Evolutionary conservation across 2,797 vertebrate species (phyloP).

Genomic region (Gallinago solitaria): DNA sequence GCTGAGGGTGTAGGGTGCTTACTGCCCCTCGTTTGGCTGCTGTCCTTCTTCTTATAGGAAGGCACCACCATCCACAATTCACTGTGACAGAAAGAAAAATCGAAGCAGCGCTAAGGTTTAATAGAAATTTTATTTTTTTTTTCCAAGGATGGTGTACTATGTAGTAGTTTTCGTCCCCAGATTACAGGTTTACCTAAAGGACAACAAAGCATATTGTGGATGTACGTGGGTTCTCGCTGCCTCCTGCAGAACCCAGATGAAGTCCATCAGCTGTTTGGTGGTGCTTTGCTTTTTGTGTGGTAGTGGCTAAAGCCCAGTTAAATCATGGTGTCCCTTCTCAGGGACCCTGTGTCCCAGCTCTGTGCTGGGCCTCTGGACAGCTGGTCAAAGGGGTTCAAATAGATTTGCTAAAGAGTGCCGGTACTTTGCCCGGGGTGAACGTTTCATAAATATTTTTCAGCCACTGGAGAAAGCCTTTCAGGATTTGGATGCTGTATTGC

Average conservation of each 20-base stretch:
- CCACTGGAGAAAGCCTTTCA: background rate
- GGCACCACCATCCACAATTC: background rate
- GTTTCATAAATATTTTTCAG: background rate
- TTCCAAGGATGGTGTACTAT: background rate
- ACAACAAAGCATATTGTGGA: background rate
- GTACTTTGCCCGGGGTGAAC: background rate
- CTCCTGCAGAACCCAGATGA: background rate
- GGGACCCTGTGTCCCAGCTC: background rate
- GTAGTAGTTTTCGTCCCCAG: background rate
- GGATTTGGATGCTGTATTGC: background rate
- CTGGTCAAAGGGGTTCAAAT: background rate
- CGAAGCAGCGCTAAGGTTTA: background rate
- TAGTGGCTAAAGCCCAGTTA: accelerated
- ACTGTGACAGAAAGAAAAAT: background rate
- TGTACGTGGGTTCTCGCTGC: background rate
- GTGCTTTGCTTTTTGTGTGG: background rate
- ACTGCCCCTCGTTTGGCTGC: background rate
- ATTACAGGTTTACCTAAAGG: background rate
- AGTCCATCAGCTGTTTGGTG: background rate
- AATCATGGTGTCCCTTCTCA: background rate
- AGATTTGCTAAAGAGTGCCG: background rate
- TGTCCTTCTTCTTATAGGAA: background rate
- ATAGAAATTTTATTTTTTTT: background rate
- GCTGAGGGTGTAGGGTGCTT: background rate
- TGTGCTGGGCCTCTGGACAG: background rate